These are phyloP conservation scores for Myzus persicae DNA, from an alignment of 1,140 invertebrate genomes.

Conservation along the genomic window DNA sequence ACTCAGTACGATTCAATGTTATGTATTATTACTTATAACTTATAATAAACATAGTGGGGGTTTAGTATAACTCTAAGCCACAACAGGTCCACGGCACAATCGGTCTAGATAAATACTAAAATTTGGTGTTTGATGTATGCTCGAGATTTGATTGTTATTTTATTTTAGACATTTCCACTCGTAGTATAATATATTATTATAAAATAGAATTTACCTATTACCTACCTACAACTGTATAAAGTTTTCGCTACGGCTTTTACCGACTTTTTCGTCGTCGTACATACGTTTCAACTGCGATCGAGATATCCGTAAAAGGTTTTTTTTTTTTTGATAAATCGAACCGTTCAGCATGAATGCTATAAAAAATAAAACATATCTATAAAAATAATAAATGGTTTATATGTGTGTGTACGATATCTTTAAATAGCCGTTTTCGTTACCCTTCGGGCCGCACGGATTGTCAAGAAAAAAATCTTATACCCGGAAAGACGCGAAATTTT, in stretches of 20 bases:
- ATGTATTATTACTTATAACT: no score
- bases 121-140: neutral
- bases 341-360: neutral
- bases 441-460: neutral
- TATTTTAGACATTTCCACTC: neutral
- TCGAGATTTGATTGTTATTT: neutral
- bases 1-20: neutral
- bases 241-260: neutral
- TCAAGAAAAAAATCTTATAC: neutral
- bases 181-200: no score
- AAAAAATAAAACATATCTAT: neutral
- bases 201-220: neutral
- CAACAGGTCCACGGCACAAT: no score
- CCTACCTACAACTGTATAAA: neutral
- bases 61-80: neutral
- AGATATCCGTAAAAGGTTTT: neutral
- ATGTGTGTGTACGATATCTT: neutral
- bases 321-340: neutral
- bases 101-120: neutral
- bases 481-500: neutral
- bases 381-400: constrained; percentile 6
- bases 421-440: constrained; percentile 8
- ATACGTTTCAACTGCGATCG: neutral
- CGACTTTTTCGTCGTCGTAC: no score
- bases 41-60: no score